These are phyloP conservation scores for Acanthacorydalis orientalis DNA, from an alignment of 2,888 invertebrate genomes.

Conservation along the genomic window DNA sequence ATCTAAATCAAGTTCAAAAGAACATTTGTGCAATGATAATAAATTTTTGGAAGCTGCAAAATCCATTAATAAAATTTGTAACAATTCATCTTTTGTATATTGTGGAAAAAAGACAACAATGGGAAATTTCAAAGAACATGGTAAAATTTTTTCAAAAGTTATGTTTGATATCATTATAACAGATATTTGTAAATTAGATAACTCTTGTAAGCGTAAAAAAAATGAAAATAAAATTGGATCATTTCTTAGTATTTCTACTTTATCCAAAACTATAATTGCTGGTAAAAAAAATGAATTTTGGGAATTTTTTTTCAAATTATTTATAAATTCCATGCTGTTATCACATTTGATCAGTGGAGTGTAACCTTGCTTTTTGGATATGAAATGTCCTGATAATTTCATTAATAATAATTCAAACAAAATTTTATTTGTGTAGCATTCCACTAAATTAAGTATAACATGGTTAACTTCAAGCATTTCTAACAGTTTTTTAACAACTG, in stretches of 20 bases:
- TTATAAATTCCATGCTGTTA: conserved; percentile 46
- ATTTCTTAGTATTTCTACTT: conserved; percentile 59
- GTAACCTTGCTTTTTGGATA: conserved; percentile 23
- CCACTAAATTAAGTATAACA: conserved; percentile 60
- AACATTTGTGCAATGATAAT: conserved; percentile 13
- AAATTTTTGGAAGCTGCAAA: conserved; percentile 18
- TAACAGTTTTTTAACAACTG: conserved; percentile 44
- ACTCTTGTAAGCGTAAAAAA: conserved; percentile 55
- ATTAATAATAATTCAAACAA: conserved; percentile 59
- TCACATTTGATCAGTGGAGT: conserved; percentile 40
- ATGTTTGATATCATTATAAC: conserved; percentile 63
- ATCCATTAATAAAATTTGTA: conserved; percentile 30
- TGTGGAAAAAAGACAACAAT: conserved; percentile 62
- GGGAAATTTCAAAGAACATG: conserved; percentile 52
- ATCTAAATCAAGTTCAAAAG: conserved; percentile 21
- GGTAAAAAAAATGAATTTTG: conserved; percentile 28
- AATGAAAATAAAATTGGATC: conserved; percentile 54
- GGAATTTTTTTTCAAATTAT: conserved; percentile 17
- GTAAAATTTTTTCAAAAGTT: conserved; percentile 63
- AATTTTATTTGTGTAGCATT: conserved; percentile 61
- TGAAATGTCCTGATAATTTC: conserved; percentile 29
- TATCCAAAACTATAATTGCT: conserved; percentile 57
- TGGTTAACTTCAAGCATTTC: conserved; percentile 36
- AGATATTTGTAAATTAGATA: conserved; percentile 53
- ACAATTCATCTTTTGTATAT: conserved; percentile 55